A percentile compares a stretch with the other conserved stretches of the same genome.
Conservation (phyloP, 2,113 vertebrate species). For the Scomber japonicus region DNA sequence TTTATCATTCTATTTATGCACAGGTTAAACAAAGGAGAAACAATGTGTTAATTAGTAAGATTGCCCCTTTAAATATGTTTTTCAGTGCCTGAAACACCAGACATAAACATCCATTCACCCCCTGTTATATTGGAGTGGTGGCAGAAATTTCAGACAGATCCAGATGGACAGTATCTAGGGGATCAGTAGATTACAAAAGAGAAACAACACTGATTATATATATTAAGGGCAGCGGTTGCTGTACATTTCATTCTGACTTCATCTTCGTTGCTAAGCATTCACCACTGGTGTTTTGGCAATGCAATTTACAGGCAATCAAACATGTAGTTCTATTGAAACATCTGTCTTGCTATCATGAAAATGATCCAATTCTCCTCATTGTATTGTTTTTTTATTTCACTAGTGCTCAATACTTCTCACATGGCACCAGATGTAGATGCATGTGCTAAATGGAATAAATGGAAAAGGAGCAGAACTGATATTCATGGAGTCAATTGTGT, state of each 20-base stretch:
- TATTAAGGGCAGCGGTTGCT: not conserved
- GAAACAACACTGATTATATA: not conserved
- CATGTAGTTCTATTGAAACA: not conserved
- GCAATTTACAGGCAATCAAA: not conserved
- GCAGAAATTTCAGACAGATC: not conserved
- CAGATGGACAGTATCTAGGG: not conserved
- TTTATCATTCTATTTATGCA: too few species aligned
- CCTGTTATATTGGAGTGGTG: not conserved
- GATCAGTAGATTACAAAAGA: not conserved
- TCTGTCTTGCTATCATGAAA: not conserved
- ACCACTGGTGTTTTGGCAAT: not conserved
- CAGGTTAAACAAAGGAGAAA: too few species aligned
- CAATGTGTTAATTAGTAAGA: too few species aligned
- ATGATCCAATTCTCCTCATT: not conserved
- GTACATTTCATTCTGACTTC: not conserved
- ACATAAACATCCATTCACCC: not conserved
- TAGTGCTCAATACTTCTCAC: not conserved
- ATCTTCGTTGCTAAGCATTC: not conserved
- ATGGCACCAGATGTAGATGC: not conserved
- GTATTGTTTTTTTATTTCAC: not conserved
- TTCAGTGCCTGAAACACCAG: too few species aligned
- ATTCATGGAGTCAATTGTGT: slow-evolving; percentile 11
- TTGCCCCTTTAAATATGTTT: too few species aligned
- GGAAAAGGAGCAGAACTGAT: not conserved
- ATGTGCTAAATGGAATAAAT: not conserved